phyloP scores from a whole-genome alignment of 2,888 invertebrate genomes.

The Dryomyza anilis region DNA sequence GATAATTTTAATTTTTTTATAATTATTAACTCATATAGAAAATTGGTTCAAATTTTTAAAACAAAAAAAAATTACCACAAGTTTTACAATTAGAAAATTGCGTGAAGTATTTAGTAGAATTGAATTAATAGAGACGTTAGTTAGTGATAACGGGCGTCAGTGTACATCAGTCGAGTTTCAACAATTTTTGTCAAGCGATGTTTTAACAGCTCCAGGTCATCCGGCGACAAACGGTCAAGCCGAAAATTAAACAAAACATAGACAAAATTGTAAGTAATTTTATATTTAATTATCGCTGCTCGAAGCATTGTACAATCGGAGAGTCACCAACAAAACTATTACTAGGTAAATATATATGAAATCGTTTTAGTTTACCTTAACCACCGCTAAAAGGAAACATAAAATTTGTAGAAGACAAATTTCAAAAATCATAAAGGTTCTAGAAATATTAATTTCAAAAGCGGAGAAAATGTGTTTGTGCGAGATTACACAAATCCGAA shows the following conservation, averaged over 20 bases:
- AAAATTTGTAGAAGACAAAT: too few species aligned
- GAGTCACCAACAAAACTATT: constrained; percentile 32
- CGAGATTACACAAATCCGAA: not conserved
- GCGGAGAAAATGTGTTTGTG: not conserved
- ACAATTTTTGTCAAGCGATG: constrained; percentile 14
- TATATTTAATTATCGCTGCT: constrained; percentile 29
- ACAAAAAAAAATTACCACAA: constrained; percentile 30
- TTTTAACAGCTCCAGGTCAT: constrained; percentile 35
- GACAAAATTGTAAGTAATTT: constrained; percentile 29
- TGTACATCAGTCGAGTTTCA: constrained; percentile 25
- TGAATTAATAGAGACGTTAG: constrained; percentile 16
- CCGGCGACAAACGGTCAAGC: constrained; percentile 41
- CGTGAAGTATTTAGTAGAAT: constrained; percentile 25
- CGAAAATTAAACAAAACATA: constrained; percentile 40
- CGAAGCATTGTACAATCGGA: constrained; percentile 29
- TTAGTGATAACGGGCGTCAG: constrained; percentile 30
- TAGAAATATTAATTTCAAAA: not conserved
- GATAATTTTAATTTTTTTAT: constrained; percentile 32
- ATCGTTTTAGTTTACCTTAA: not conserved
- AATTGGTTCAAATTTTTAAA: constrained; percentile 34
- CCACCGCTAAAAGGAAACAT: not conserved
- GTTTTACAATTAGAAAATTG: constrained; percentile 24
- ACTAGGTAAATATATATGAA: constrained; percentile 22
- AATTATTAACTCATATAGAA: constrained; percentile 28
- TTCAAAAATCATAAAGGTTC: not conserved